phyloP scores from a whole-genome alignment of 2,888 invertebrate genomes.

The Andrena chrysosceles region DNA sequence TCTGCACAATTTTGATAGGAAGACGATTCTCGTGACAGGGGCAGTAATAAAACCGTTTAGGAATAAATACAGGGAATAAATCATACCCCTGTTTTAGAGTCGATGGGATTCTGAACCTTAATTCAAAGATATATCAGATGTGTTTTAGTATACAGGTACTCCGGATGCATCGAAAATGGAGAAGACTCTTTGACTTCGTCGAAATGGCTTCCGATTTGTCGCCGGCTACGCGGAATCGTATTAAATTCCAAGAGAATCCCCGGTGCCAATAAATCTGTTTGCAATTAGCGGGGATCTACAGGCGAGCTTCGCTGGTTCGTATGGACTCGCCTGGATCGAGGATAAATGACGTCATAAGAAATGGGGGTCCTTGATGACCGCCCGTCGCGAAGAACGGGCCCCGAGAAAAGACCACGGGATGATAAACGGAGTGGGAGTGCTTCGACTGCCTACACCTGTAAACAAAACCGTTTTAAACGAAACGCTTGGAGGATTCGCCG shows the following conservation, averaged over 20 bases:
- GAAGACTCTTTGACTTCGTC: conserved; percentile 6
- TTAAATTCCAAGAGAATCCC: conserved; percentile 72
- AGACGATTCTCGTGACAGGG: too few relatives aligned
- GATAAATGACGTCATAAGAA: conserved; percentile 82
- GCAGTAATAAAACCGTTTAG: too few relatives aligned
- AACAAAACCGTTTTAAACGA: conserved; percentile 30
- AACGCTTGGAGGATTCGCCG: neutral
- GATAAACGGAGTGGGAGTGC: conserved; percentile 40
- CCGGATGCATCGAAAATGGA: neutral
- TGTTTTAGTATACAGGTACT: too few relatives aligned
- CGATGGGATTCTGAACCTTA: too few relatives aligned
- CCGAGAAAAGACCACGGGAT: conserved; percentile 66
- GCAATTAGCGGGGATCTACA: conserved; percentile 82
- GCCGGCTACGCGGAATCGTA: conserved; percentile 53
- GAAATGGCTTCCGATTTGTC: conserved; percentile 40
- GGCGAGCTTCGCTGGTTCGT: conserved; percentile 72
- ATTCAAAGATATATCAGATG: too few relatives aligned
- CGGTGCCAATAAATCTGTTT: conserved; percentile 83
- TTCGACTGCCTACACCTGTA: conserved; percentile 24
- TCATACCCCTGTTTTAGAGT: too few relatives aligned
- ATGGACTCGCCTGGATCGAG: conserved; percentile 47
- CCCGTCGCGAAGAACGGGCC: conserved; percentile 75
- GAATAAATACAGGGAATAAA: too few relatives aligned
- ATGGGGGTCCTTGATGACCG: conserved; percentile 76
- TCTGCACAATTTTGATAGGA: too few relatives aligned